Evolutionary conservation across 2,113 vertebrate species (phyloP).

Genomic region (Elachura formosa): DNA sequence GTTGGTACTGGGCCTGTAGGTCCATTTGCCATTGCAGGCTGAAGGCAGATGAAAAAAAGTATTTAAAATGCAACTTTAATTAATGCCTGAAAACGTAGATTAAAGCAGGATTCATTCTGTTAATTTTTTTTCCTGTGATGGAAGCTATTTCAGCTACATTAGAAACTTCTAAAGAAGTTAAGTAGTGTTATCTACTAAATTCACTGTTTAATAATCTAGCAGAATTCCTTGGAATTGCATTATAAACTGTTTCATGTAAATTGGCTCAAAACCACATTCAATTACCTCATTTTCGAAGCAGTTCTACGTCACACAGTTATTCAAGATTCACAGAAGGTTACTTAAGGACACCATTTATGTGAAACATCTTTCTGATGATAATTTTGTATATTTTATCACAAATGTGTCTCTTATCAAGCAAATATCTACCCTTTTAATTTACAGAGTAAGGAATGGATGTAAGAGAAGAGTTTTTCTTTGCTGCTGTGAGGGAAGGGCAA

Average conservation of each 20-base stretch:
- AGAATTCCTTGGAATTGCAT: background rate
- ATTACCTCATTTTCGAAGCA: background rate
- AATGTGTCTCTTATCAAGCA: background rate
- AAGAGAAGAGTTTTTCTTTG: background rate
- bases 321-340: background rate
- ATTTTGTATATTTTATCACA: background rate
- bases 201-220: background rate
- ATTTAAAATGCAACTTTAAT: background rate
- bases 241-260: background rate
- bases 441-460: background rate
- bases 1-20: background rate
- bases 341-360: background rate
- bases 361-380: background rate
- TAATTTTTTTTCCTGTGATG: background rate
- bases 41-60: background rate
- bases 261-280: background rate
- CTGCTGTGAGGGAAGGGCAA: background rate
- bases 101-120: background rate
- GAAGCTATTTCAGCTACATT: background rate
- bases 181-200: background rate
- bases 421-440: background rate
- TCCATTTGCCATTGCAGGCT: background rate
- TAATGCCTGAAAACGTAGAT: background rate
- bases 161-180: background rate
- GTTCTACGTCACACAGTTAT: background rate